phyloP scores from a whole-genome alignment of 2,888 invertebrate genomes.

The Nomada flava region DNA sequence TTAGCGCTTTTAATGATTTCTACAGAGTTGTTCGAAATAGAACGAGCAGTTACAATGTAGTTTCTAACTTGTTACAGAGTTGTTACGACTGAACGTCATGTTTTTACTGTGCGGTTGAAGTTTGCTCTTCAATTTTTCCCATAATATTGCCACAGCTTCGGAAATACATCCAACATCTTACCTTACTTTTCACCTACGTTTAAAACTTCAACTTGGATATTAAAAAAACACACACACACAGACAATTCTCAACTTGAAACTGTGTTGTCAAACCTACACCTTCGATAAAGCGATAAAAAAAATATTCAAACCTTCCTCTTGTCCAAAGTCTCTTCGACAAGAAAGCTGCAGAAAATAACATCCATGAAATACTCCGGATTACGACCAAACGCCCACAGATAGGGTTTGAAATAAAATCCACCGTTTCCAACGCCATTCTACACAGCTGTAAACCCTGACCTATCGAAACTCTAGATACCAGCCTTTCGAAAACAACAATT shows the following conservation, averaged over 20 bases:
- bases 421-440: not conserved
- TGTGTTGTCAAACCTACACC: too few species aligned
- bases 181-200: not conserved
- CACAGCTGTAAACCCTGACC: conserved; percentile 1
- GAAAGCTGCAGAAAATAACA: not conserved
- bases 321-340: not conserved
- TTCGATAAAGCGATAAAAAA: not conserved
- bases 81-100: not conserved
- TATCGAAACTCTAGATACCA: not conserved
- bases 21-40: not conserved
- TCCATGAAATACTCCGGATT: not conserved
- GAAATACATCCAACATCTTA: not conserved
- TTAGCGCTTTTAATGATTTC: not conserved
- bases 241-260: not conserved
- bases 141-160: not conserved
- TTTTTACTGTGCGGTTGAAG: not conserved
- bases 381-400: not conserved
- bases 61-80: conserved; percentile 4
- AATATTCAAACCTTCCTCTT: not conserved
- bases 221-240: too few species aligned
- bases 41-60: not conserved
- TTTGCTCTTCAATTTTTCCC: not conserved
- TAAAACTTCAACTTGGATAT: too few species aligned
- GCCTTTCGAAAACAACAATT: not conserved
- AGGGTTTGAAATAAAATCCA: not conserved